phyloP scores from a whole-genome alignment of 2,797 vertebrate species.

The Sciurus vulgaris region DNA sequence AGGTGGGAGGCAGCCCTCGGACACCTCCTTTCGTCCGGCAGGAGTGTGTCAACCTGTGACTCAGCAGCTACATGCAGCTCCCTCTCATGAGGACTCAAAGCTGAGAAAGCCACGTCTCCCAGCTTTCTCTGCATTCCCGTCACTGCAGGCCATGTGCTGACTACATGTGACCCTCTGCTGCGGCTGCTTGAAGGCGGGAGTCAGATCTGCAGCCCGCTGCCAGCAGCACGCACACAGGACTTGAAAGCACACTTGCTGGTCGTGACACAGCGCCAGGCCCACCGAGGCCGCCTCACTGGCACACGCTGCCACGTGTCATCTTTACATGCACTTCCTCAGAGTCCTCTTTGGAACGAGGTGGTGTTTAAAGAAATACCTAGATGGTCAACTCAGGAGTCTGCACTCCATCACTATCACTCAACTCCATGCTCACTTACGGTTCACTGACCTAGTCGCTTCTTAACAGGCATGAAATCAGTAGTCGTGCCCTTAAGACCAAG shows the following conservation, averaged over 20 bases:
- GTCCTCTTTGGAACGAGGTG: neutral
- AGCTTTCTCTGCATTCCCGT: rapidly evolving
- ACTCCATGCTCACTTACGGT: rapidly evolving
- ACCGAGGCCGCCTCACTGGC: neutral
- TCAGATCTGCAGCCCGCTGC: neutral
- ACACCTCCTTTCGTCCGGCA: rapidly evolving
- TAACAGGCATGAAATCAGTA: neutral
- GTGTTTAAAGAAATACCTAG: neutral
- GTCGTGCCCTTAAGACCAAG: neutral
- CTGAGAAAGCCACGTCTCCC: neutral
- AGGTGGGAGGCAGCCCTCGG: neutral
- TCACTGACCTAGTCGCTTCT: neutral
- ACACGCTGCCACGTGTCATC: rapidly evolving
- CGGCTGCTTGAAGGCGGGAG: neutral
- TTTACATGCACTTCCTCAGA: neutral
- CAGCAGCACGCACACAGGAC: neutral
- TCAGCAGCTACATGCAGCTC: neutral
- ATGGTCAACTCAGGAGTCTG: rapidly evolving
- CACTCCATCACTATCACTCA: rapidly evolving
- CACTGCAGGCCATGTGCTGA: neutral
- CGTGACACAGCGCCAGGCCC: neutral
- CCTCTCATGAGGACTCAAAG: neutral
- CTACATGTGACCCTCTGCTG: neutral
- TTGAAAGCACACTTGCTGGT: neutral
- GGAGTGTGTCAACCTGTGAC: neutral